Conservation (phyloP, 2,113 vertebrate species). For the Himantopus leucocephalus region DNA sequence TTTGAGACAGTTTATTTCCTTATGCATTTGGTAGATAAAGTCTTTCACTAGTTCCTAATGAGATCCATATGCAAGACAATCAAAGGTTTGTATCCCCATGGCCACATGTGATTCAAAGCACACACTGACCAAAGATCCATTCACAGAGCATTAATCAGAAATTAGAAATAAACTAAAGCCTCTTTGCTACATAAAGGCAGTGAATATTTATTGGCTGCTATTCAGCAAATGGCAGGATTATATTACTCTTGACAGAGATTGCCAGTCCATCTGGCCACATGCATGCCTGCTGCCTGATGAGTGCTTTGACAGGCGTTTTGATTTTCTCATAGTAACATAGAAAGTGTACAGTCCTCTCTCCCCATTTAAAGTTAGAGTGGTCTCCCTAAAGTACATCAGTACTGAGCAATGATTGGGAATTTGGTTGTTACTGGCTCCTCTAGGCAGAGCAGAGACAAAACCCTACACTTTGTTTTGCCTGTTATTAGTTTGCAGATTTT, state of each 20-base stretch:
- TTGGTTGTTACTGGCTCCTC: not conserved
- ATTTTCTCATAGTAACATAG: not conserved
- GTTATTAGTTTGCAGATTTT: not conserved
- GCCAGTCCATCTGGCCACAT: slow-evolving; percentile 38
- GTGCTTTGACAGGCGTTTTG: not conserved
- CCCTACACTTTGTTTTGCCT: not conserved
- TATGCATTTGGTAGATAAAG: slow-evolving; percentile 21
- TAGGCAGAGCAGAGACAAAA: not conserved
- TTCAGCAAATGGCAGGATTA: slow-evolving; percentile 57
- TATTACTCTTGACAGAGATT: slow-evolving; percentile 39
- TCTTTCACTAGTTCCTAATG: slow-evolving; percentile 6
- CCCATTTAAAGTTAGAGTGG: not conserved
- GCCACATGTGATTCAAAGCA: not conserved
- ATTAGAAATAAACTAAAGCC: slow-evolving; percentile 29
- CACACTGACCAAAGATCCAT: not conserved
- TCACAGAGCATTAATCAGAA: slow-evolving; percentile 47
- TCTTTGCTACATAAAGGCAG: slow-evolving; percentile 7
- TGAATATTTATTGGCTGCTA: slow-evolving; percentile 34
- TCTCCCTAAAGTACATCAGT: not conserved
- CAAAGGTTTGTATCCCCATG: not conserved
- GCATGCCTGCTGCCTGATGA: not conserved
- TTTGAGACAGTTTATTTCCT: not conserved
- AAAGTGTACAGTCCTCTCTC: not conserved
- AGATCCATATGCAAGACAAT: slow-evolving; percentile 20
- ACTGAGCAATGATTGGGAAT: not conserved